These are phyloP conservation scores for Drosophila nannoptera DNA, from an alignment of 1,140 invertebrate species.

Conservation along the genomic window DNA sequence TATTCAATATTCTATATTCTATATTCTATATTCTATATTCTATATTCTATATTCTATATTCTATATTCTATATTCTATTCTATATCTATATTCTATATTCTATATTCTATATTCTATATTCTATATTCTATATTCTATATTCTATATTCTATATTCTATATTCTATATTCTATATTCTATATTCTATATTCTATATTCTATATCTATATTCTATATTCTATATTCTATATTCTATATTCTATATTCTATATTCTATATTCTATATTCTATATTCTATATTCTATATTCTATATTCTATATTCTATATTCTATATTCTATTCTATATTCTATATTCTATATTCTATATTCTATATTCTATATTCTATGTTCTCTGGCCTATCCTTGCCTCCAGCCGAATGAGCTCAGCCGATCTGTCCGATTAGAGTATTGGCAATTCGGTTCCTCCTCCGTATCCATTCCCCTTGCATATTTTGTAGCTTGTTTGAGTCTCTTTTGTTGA, in stretches of 20 bases:
- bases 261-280: background rate
- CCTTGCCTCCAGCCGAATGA: no score
- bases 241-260: background rate
- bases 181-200: background rate
- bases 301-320: background rate
- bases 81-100: background rate
- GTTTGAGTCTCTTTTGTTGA: slow-evolving; percentile 28
- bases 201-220: background rate
- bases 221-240: background rate
- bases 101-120: background rate
- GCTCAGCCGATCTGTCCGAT: no score
- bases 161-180: background rate
- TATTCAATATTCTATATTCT: no score
- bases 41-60: no score
- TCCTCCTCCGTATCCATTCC: no score
- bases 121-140: slow-evolving; percentile 1
- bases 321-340: background rate
- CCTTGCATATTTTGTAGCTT: slow-evolving; percentile 5
- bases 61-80: background rate
- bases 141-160: background rate
- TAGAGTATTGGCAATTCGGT: no score
- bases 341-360: background rate
- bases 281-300: background rate
- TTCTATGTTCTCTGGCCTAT: background rate
- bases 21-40: no score